phyloP scores from a whole-genome alignment of 2,888 invertebrate species.

The Acanthosepion lycidas region DNA sequence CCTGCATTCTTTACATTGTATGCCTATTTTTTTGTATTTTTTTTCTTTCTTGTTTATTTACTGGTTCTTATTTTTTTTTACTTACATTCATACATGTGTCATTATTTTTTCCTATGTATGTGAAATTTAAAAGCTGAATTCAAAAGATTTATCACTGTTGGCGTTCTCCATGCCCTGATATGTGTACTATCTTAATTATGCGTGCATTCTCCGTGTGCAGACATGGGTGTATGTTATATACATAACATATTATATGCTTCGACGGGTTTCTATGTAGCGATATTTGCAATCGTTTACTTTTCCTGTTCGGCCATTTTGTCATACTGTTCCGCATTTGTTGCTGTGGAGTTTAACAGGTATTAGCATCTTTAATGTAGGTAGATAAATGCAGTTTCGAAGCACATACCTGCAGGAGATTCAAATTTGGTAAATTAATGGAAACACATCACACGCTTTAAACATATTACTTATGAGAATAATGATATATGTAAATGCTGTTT shows the following conservation, averaged over 20 bases:
- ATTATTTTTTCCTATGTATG: neutral
- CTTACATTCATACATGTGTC: neutral
- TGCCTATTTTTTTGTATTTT: neutral
- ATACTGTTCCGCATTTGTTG: no score
- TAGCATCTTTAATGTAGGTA: no score
- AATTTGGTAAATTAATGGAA: no score
- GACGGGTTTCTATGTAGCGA: neutral
- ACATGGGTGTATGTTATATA: neutral
- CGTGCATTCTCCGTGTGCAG: neutral
- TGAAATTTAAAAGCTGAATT: neutral
- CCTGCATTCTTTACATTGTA: neutral
- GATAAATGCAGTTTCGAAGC: no score
- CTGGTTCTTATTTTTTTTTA: neutral
- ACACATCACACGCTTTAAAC: no score
- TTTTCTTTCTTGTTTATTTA: neutral
- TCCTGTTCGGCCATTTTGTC: no score
- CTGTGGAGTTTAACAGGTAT: no score
- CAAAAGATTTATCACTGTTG: neutral
- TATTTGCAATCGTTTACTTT: neutral
- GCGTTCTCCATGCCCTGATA: neutral
- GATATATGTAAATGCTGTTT: no score
- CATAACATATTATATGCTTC: neutral
- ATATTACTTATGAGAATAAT: no score
- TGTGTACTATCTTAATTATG: no score
- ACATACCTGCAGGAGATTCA: no score